phyloP scores from a whole-genome alignment of 2,888 invertebrate species.

The Acronicta aceris region DNA sequence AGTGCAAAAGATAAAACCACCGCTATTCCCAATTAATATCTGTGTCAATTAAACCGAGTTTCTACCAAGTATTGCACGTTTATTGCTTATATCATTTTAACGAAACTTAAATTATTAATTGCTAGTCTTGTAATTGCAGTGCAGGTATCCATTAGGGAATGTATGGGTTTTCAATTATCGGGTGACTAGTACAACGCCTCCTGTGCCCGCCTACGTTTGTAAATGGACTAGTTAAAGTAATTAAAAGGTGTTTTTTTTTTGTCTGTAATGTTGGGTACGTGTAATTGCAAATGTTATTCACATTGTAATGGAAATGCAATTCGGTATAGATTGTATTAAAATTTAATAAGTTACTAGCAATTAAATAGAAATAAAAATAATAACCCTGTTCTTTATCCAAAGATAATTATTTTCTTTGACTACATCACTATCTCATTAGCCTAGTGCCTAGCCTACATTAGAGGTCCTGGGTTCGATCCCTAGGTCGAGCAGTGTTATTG shows the following conservation, averaged over 20 bases:
- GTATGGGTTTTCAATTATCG: slow-evolving; percentile 52
- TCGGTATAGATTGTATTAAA: too few species aligned
- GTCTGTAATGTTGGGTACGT: not conserved
- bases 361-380: too few species aligned
- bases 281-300: too few species aligned
- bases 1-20: slow-evolving; percentile 2
- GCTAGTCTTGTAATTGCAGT: slow-evolving; percentile 39
- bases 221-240: slow-evolving; percentile 11
- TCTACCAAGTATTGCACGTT: slow-evolving; percentile 11
- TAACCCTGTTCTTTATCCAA: too few species aligned
- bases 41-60: slow-evolving; percentile 10
- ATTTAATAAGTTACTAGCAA: too few species aligned
- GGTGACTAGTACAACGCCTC: slow-evolving; percentile 8
- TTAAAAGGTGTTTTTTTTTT: not conserved
- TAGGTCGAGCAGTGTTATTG: too few species aligned
- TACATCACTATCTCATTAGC: too few species aligned
- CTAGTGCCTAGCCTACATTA: too few species aligned
- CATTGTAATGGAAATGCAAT: too few species aligned
- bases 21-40: slow-evolving; percentile 19
- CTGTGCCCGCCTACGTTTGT: slow-evolving; percentile 2
- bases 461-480: too few species aligned
- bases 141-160: slow-evolving; percentile 42
- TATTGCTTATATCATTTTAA: slow-evolving; percentile 34
- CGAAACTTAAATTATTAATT: slow-evolving; percentile 49
- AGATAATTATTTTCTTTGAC: too few species aligned